Evolutionary conservation across 2,113 vertebrate species (phyloP), one percentile per base, ranked within the genome.

Genomic region (Melanerpes aurifrons): DNA sequence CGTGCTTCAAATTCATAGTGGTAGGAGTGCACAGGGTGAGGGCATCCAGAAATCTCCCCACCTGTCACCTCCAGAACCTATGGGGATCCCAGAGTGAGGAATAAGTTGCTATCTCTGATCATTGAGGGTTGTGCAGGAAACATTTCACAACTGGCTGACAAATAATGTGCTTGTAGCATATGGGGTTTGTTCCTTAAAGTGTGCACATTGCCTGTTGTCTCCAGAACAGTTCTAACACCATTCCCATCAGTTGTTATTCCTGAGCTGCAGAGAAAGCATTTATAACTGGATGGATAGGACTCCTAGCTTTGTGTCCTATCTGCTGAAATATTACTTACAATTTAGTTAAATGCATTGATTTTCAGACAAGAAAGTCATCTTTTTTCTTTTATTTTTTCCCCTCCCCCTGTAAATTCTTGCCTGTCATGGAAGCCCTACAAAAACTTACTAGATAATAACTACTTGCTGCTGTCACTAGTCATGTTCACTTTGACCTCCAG

Each of bases 111-210:
- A 20, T 35, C 29, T 72, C 57, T 82, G 18, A 17, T 37, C 22
- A 3, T 16, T 10, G 12, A 67, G 53, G n/a, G 22, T 1, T 70
- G 59, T 85, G 68, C 37, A 10, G 28, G 13, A 15, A 53, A 19
- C 10, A 9, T 5, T 40, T 66, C 29, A 24, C 18, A 58, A 2
- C 0, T 4, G 2, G 15, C 6, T 24, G 11, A 76, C 14, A 78
- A 64, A n/a, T 50, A 26, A 26, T 0, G 6, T 26, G 29, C 15
- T 35, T 53, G 5, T 48, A 21, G 59, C 0, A 0, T n/a, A 7
- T 7, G 6, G 0, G 4, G 37, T 72, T 68, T 32, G 29, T 57
- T 63, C 29, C 10, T 58, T 17, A 5, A 43, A 58, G 6, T 40
- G 25, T 0, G 0, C n/a, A 48, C 9, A 5, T 25, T 69, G 24